Base-by-base conservation (phyloP, 2,113 vertebrate genomes). In the Hirundichthys speculiger region DNA sequence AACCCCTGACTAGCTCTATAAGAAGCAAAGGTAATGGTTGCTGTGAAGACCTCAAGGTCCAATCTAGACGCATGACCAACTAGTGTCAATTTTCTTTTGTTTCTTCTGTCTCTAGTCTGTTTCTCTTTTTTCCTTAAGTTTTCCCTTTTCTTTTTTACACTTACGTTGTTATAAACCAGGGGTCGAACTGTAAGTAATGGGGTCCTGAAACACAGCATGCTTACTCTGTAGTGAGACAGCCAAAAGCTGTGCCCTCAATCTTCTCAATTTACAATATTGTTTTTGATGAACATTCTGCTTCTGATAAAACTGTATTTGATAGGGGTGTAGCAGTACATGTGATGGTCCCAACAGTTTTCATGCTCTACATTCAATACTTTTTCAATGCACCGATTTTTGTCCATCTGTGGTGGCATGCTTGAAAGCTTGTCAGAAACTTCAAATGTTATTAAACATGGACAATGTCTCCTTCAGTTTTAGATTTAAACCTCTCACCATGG, bases 1-100 rank as follows among this genome's bases (percentile, higher is more conserved):
- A 92, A 91, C 92, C 92, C 90, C 90, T 92, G 91, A 91, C 91
- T 93, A 92, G 91, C 90, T 92, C 90, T 92, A 83, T 92, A 92
- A 88, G 84, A 92, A 91, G 88, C 90, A 92, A 92, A 92, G 92
- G 90, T 92, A 92, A 92, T 89, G 86, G 90, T 91, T 92, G 88
- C 89, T 89, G 91, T 92, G 83, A 91, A 90, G 90, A 88, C 86
- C 86, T 90, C 87, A 80, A 89, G 80, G 80, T 90, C 82, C 74
- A 88, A 91, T 87, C 84, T 89, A 89, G 86, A 86, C 84, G 68
- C 89, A 91, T 86, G 88, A 87, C 81, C 86, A 90, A 82, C 60
- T 80, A 80, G 86, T 61, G 70, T 80, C 89, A 76, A 87, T 86
- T 88, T 91, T 56, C 82, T 85, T 89, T 85, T 86, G 52, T 74